Percentiles rank a stretch among this genome's conserved stretches.
Evolutionary conservation across 1,140 invertebrate genomes (phyloP).

Genomic region (Heliconius melpomene): DNA sequence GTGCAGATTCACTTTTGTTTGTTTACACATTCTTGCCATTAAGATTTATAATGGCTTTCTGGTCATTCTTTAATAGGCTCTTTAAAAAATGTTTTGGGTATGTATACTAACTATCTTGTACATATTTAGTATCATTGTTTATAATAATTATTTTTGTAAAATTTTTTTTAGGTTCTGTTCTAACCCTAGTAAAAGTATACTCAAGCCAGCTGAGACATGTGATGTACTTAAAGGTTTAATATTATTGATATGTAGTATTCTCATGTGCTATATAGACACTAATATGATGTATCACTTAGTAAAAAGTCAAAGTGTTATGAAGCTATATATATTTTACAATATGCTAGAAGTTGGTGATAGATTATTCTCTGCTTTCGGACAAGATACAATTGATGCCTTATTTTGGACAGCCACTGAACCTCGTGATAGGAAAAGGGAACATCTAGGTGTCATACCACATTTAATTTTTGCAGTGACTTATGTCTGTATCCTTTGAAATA

Average conservation of each 20-base stretch:
- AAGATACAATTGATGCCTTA: conserved; percentile 98
- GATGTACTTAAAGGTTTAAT: conserved; percentile 97
- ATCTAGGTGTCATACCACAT: conserved; percentile 94
- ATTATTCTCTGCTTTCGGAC: conserved; percentile 98
- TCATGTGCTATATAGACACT: conserved; percentile 96
- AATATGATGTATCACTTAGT: conserved; percentile 99
- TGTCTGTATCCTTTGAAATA: conserved; percentile 93
- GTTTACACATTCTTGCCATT: conserved; percentile 98
- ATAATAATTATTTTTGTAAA: not conserved
- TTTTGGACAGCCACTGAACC: conserved; percentile 99
- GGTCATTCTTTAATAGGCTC: conserved; percentile 88
- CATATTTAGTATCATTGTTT: not conserved
- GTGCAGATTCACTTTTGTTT: conserved; percentile 98
- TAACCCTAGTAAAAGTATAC: conserved; percentile 73
- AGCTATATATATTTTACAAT: conserved; percentile 99
- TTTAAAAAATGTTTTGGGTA: conserved; percentile 88
- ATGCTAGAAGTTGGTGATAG: conserved; percentile 99
- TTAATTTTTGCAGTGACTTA: conserved; percentile 94
- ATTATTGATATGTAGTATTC: conserved; percentile 90
- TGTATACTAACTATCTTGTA: conserved; percentile 39
- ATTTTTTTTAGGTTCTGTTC: conserved; percentile 61
- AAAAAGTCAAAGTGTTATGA: conserved; percentile 99
- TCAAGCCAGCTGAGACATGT: conserved; percentile 97
- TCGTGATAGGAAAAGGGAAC: conserved; percentile 89
- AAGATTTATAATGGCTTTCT: conserved; percentile 92